Conservation (phyloP, 37 sponge, comb jelly and placozoan genomes). For the Oopsacas minuta region DNA sequence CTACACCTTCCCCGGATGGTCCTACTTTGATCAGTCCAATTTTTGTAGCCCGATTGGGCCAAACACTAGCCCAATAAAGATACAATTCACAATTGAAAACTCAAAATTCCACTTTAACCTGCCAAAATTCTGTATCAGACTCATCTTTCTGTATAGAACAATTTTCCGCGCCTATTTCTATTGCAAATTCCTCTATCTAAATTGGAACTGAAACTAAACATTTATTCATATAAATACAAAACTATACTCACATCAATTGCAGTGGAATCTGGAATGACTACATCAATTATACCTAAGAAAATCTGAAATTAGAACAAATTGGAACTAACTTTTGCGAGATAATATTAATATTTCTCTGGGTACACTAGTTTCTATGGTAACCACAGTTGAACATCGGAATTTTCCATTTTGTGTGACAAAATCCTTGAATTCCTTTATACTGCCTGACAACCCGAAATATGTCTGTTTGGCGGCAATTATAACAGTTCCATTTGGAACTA, state of each 20-base stretch:
- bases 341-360: neutral
- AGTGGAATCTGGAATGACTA: neutral
- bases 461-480: constrained; percentile 70
- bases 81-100: neutral
- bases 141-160: neutral
- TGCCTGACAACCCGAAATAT: constrained; percentile 96
- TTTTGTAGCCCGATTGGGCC: neutral
- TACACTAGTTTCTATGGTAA: constrained; percentile 11
- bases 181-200: neutral
- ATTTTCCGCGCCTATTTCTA: constrained; percentile 15
- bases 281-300: neutral
- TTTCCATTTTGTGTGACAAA: constrained; percentile 42
- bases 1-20: neutral
- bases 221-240: neutral
- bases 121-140: neutral
- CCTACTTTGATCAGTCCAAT: neutral
- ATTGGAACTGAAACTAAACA: constrained; percentile 14
- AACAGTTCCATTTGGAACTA: constrained; percentile 36
- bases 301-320: constrained; percentile 8
- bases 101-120: neutral
- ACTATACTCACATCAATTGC: neutral
- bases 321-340: neutral
- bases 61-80: neutral
- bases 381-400: neutral
- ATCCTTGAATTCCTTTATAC: constrained; percentile 39